Evolutionary conservation across 1,140 invertebrate species (phyloP), one percentile per base, ranked within the genome.

Genomic region (Mercenaria mercenaria): DNA sequence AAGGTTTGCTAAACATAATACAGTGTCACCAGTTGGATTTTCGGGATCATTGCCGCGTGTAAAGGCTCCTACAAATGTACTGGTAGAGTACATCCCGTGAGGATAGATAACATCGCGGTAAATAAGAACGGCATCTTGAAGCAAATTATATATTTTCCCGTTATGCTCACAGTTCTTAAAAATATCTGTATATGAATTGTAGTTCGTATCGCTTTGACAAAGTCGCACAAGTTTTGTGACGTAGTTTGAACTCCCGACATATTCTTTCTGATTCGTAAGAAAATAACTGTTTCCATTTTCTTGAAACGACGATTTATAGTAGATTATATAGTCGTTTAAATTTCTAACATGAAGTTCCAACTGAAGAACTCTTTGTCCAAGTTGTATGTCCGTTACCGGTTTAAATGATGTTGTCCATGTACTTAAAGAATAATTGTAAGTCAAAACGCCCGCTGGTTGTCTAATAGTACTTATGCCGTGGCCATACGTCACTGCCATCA

Each of bases 201-300:
- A 81, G 2, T 32, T 29, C 13, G 50, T 61, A 13, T 81, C 79
- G 32, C 61, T 81, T 41, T 81, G 79, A 26, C 52, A 81, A 10
- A 81, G n/a, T 26, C 79, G 26, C 11, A 81, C 34, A 8, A 81
- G 20, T 56, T 81, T 81, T 8, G 79, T 20, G 10, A 81, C 52
- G 61, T 81, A 59, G 1, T 81, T 61, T 39, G 1, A 0, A 32
- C 32, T 43, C 15, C 52, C 79, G 15, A 80, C 52, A 37, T 11
- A 34, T 2, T 61, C 34, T 52, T 81, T 59, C n/a, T 81, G 79
- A 61, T 81, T 81, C 34, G 79, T 81, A 2, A 81, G n/a, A 56
- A 81, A 59, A 39, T 81, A 81, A 37, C 15, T 81, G 47, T 56
- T 26, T 8, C 52, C 8, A 37, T 61, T 56, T 34, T 8, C 3